Conservation (phyloP, 2,113 vertebrate genomes). For the Passer domesticus region DNA sequence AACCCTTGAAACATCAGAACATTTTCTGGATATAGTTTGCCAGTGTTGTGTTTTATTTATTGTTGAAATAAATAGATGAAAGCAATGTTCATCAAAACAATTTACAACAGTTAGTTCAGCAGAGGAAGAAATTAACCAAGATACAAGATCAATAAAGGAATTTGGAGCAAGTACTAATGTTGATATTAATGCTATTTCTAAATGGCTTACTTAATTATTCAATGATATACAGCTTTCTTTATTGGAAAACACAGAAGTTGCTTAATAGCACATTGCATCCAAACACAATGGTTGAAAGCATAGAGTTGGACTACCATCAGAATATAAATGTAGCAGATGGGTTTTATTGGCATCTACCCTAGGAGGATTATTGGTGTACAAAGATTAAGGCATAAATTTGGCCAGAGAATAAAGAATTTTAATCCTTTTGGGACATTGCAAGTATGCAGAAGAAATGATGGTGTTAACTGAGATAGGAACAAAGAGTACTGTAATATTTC, state of each 20-base stretch:
- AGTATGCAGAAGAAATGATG: neutral
- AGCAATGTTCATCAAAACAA: neutral
- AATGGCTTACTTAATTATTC: neutral
- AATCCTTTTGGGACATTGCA: neutral
- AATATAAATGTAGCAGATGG: constrained; percentile 17
- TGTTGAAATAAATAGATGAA: neutral
- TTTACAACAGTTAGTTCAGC: neutral
- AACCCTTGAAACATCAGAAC: neutral
- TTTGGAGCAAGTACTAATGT: neutral
- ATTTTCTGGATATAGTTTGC: neutral
- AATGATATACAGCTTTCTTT: neutral
- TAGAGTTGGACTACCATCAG: neutral
- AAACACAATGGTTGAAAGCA: neutral
- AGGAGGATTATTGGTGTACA: neutral
- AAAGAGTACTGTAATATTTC: neutral
- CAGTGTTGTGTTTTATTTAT: neutral
- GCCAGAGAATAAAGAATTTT: neutral
- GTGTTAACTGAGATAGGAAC: neutral
- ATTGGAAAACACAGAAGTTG: neutral
- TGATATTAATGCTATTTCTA: neutral
- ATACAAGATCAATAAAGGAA: neutral
- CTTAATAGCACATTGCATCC: neutral
- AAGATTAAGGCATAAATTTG: constrained; percentile 9
- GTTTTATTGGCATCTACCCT: neutral
- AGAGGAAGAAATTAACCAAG: neutral